phyloP scores from a whole-genome alignment of 1,140 invertebrate species.

The Gonioctena quinquepunctata region DNA sequence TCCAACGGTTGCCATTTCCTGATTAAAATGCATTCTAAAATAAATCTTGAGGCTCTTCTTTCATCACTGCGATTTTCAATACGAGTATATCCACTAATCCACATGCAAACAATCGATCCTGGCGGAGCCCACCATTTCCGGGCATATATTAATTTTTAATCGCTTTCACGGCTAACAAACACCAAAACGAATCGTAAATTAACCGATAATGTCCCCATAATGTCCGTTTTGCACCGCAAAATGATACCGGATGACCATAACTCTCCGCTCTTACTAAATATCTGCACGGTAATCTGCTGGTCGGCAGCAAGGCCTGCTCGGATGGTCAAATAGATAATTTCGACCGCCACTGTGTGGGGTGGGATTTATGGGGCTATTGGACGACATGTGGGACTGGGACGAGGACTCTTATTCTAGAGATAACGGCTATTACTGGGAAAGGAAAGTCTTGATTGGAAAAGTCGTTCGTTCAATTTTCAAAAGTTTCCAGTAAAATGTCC shows the following conservation, averaged over 20 bases:
- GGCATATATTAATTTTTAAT: slow-evolving; percentile 5
- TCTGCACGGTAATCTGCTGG: slow-evolving; percentile 8
- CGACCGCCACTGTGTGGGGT: slow-evolving; percentile 7
- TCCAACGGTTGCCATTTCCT: too few species aligned
- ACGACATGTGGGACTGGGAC: background rate
- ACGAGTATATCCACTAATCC: background rate
- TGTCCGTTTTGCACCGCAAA: slow-evolving; percentile 13
- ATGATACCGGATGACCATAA: slow-evolving; percentile 11
- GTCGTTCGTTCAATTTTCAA: background rate
- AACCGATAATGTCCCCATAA: slow-evolving; percentile 12
- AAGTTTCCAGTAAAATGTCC: too few species aligned
- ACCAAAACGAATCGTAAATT: slow-evolving; percentile 14
- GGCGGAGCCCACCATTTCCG: background rate
- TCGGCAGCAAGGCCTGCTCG: background rate
- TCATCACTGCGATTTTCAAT: too few species aligned
- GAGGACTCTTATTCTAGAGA: background rate
- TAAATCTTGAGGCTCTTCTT: too few species aligned
- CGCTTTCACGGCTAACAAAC: background rate
- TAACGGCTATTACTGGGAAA: background rate
- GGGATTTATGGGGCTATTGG: slow-evolving; percentile 6
- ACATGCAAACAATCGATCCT: background rate
- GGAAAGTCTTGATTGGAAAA: background rate
- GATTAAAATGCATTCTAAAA: too few species aligned
- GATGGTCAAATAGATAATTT: slow-evolving; percentile 15
- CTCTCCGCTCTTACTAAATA: slow-evolving; percentile 11